phyloP scores from a whole-genome alignment of 2,888 invertebrate species.

The Erannis defoliaria region DNA sequence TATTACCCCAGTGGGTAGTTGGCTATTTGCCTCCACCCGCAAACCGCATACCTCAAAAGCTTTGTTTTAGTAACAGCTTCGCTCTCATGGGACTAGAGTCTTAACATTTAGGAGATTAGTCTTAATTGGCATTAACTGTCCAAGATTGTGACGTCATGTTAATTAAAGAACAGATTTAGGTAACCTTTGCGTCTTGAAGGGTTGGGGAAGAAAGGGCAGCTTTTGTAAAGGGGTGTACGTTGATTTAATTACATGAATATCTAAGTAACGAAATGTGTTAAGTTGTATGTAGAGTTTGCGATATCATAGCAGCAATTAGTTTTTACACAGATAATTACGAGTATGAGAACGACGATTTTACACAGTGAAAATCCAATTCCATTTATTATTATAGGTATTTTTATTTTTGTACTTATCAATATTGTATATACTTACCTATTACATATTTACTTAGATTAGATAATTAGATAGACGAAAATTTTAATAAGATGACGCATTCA shows the following conservation, averaged over 20 bases:
- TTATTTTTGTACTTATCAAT: too few relatives aligned
- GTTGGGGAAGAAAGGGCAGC: constrained; percentile 23
- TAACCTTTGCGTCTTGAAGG: constrained; percentile 34
- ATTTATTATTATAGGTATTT: too few relatives aligned
- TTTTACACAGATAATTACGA: too few relatives aligned
- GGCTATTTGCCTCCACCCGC: constrained; percentile 55
- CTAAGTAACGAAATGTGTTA: too few relatives aligned
- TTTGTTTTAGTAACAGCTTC: constrained; percentile 55
- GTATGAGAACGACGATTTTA: too few relatives aligned
- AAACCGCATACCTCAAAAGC: constrained; percentile 50
- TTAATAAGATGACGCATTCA: too few relatives aligned
- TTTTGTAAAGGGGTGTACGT: neutral
- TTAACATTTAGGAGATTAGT: constrained; percentile 46
- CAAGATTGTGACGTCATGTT: constrained; percentile 35
- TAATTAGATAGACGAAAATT: too few relatives aligned
- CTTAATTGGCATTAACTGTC: constrained; percentile 47
- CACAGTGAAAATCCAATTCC: too few relatives aligned
- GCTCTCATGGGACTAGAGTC: constrained; percentile 42
- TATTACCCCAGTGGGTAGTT: constrained; percentile 51
- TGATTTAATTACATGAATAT: neutral
- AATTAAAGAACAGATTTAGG: constrained; percentile 35
- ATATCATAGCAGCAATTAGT: too few relatives aligned
- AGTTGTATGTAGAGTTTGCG: too few relatives aligned
- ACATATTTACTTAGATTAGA: too few relatives aligned
- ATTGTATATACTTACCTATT: too few relatives aligned